Evolutionary conservation across 2,888 invertebrate species (phyloP), one percentile per base, ranked within the genome.

Genomic region (Bugulina stolonifera): DNA sequence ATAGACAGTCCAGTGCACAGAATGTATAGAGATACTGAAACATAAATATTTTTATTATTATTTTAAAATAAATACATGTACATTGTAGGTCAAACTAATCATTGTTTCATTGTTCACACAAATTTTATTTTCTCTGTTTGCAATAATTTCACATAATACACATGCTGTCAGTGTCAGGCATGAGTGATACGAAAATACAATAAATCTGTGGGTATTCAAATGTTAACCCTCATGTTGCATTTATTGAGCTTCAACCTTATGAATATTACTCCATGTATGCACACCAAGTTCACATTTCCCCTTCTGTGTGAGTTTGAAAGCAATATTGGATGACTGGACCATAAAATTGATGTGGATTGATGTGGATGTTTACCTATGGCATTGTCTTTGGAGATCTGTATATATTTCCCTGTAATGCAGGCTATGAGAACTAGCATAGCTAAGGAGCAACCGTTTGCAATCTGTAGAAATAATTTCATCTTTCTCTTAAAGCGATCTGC

Each of bases 401-500:
- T 43, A 18, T 43, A 43, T 43, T 43, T 43, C 18, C 18, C 43
- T 18, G 5, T 5, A 43, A 64, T 64, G n/a, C 27, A 14, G 29
- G 32, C 32, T 2, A 64, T 27, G 18, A 32, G 3, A 25, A 34
- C 32, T 29, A 64, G 32, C 14, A 64, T 32, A 10, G n/a, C 32
- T 27, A 64, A 22, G 14, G 32, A 32, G 29, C 22, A 27, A 34
- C 25, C 34, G 32, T n/a, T 64, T 10, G 27, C 25, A 29, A 75
- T 54, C 1, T 79, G 58, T 54, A 81, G 75, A 72, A 80, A 78
- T 54, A 77, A 72, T 55, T 79, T 78, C 73, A 80, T 77, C 55
- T 78, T 78, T 18, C 78, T 77, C 29, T 79, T 74, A 72, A 79
- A 80, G 22, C 76, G 73, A 71, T 79, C 78, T 18, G 77, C 77